Conservation (phyloP, 2,888 invertebrate species). For the Eupithecia subumbrata region DNA sequence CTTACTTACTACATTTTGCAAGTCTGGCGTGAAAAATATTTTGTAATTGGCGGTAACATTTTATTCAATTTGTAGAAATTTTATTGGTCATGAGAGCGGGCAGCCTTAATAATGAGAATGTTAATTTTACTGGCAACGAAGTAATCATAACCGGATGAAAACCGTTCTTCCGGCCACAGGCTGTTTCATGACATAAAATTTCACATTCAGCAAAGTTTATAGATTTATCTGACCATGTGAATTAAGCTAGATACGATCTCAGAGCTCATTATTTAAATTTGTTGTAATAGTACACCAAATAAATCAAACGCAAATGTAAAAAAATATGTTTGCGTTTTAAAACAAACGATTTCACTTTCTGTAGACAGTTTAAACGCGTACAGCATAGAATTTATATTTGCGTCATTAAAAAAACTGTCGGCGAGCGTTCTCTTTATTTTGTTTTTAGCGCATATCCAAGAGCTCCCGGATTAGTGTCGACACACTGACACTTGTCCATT, state of each 20-base stretch:
- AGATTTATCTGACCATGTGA: background rate
- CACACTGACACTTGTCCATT: slow-evolving; percentile 51
- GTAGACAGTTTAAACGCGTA: background rate
- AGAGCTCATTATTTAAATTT: background rate
- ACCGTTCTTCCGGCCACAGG: background rate
- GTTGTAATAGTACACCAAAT: background rate
- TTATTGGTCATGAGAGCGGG: background rate
- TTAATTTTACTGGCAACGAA: slow-evolving; percentile 10
- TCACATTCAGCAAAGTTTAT: slow-evolving; percentile 20
- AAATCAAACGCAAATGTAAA: background rate
- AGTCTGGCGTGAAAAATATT: slow-evolving; percentile 28
- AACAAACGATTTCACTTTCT: background rate
- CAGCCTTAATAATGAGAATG: slow-evolving; percentile 4
- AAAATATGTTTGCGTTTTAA: background rate
- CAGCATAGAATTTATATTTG: slow-evolving; percentile 18
- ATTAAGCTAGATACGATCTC: background rate
- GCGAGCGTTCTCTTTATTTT: slow-evolving; percentile 41
- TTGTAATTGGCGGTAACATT: slow-evolving; percentile 21
- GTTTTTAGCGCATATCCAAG: slow-evolving; percentile 62
- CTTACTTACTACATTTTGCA: slow-evolving; percentile 16
- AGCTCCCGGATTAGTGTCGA: slow-evolving; percentile 62
- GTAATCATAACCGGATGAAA: slow-evolving; percentile 21
- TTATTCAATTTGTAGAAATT: slow-evolving; percentile 16
- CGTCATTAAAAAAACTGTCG: slow-evolving; percentile 22
- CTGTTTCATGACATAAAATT: slow-evolving; percentile 3